Percentiles rank a stretch among this genome's conserved stretches.
Conservation (phyloP, 2,888 invertebrate genomes). For the Diadromus collaris region DNA sequence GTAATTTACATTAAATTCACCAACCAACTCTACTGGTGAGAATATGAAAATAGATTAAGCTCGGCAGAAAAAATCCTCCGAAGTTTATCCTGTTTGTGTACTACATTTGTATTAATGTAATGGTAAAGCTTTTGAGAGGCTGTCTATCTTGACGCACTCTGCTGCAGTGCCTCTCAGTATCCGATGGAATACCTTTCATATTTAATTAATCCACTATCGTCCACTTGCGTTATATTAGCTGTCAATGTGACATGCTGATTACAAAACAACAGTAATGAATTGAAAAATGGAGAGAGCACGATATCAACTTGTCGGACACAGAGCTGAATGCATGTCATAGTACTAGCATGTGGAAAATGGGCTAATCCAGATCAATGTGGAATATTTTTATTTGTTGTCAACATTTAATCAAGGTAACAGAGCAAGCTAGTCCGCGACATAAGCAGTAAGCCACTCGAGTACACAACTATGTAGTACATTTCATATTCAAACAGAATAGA, state of each 20-base stretch:
- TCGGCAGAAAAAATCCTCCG: not conserved
- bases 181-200: not conserved
- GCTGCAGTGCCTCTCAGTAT: not conserved
- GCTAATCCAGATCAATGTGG: no score
- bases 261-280: not conserved
- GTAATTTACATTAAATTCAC: no score
- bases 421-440: no score
- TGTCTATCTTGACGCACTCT: constrained; percentile 1
- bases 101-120: not conserved
- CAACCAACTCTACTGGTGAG: not conserved
- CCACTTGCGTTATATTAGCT: not conserved
- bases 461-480: not conserved
- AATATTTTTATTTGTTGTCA: no score
- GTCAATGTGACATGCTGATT: constrained; percentile 1
- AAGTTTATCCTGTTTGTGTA: not conserved
- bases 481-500: constrained; percentile 2
- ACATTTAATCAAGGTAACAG: no score
- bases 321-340: not conserved
- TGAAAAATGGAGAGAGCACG: not conserved
- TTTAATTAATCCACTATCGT: constrained; percentile 10
- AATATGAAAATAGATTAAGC: not conserved
- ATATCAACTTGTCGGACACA: not conserved
- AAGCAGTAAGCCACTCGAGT: constrained; percentile 31
- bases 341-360: no score
- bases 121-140: not conserved